Conservation (phyloP, 2,113 vertebrate genomes). For the Esox niger region DNA sequence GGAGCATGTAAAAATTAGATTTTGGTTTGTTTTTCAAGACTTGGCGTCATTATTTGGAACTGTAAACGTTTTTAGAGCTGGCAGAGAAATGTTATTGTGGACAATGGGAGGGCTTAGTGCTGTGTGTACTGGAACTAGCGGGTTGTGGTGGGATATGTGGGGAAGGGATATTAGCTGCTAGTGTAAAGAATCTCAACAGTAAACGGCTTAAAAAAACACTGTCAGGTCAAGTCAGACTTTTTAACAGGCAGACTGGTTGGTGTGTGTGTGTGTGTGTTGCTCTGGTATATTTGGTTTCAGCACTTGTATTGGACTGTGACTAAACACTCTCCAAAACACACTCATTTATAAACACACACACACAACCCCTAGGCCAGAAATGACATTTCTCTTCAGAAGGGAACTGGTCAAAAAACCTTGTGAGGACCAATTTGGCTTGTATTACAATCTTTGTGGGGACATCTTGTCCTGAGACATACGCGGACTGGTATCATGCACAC, state of each 20-base stretch:
- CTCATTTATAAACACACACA: background rate
- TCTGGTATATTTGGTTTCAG: constrained; percentile 1
- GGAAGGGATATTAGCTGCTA: constrained; percentile 7
- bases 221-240: constrained; percentile 8
- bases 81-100: background rate
- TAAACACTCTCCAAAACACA: constrained; percentile 26
- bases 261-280: constrained; percentile 5
- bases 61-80: constrained; percentile 13
- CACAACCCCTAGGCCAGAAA: no score
- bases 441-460: no score
- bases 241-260: background rate
- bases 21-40: background rate
- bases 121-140: background rate
- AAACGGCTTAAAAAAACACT: constrained; percentile 23
- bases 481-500: constrained; percentile 14
- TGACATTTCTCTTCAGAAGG: no score
- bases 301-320: background rate
- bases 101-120: background rate
- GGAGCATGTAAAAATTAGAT: background rate
- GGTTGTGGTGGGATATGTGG: background rate
- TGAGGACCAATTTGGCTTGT: no score
- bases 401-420: no score
- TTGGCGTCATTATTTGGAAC: background rate
- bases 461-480: background rate
- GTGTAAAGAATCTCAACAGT: constrained; percentile 11